Evolutionary conservation across 2,113 vertebrate genomes (phyloP).

Genomic region (Camarhynchus parvulus): DNA sequence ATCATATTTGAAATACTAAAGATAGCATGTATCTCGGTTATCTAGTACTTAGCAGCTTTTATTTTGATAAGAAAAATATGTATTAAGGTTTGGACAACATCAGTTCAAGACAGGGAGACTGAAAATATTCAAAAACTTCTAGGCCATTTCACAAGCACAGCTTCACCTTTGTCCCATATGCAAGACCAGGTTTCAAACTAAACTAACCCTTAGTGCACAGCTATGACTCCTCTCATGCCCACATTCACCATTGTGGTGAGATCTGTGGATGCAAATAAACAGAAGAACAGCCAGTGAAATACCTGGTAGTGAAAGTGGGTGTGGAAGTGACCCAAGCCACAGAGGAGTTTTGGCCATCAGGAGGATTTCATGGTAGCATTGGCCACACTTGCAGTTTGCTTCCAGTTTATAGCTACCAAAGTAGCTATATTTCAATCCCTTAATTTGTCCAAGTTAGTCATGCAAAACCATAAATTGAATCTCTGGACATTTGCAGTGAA

Average conservation of each 20-base stretch:
- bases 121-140: not conserved
- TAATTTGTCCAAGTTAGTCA: slow-evolving; percentile 3
- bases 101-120: not conserved
- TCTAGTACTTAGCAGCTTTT: not conserved
- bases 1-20: not conserved
- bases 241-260: not conserved
- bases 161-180: not conserved
- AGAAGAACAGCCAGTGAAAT: not conserved
- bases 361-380: not conserved
- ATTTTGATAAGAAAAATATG: not conserved
- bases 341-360: not conserved
- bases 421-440: not conserved
- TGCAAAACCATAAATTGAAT: slow-evolving; percentile 3
- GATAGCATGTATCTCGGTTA: not conserved
- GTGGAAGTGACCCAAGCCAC: not conserved
- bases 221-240: not conserved
- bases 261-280: not conserved
- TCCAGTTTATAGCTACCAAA: not conserved
- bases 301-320: not conserved
- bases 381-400: not conserved
- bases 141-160: not conserved
- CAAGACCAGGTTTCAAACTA: not conserved
- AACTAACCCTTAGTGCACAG: not conserved
- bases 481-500: not conserved
- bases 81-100: not conserved